Conservation (phyloP, 2,797 vertebrate genomes). For the Australoheros facetus region DNA sequence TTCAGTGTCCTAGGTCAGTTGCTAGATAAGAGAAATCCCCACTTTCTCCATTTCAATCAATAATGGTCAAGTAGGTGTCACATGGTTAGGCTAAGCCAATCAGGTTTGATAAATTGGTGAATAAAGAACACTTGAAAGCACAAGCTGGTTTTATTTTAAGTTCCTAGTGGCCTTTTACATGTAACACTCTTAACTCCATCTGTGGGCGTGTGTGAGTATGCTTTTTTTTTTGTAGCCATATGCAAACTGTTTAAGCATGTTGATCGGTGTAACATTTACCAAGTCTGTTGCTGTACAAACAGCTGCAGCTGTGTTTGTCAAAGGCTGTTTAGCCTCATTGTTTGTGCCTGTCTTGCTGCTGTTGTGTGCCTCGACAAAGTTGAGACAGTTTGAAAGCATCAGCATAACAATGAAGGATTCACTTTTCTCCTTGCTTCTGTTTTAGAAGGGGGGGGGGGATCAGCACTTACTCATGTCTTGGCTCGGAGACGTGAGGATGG, state of each 20-base stretch:
- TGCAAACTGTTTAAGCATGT: neutral
- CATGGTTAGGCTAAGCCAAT: too few relatives aligned
- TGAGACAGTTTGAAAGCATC: neutral
- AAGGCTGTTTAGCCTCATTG: conserved; percentile 4
- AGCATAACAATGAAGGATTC: neutral
- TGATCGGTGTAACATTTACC: neutral
- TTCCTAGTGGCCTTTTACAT: neutral
- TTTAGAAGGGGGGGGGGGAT: too few relatives aligned
- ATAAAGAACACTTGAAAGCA: neutral
- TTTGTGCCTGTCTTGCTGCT: conserved; percentile 8
- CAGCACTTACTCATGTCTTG: conserved; percentile 83
- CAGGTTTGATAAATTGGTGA: too few relatives aligned
- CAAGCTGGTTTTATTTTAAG: neutral
- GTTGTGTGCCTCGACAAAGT: neutral
- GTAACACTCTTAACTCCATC: neutral
- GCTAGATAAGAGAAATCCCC: too few relatives aligned
- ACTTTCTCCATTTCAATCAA: too few relatives aligned
- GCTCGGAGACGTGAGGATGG: conserved; percentile 84
- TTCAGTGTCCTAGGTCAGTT: too few relatives aligned
- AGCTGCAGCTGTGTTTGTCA: conserved; percentile 29
- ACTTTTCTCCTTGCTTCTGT: neutral
- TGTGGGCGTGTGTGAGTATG: neutral
- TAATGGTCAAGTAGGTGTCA: too few relatives aligned
- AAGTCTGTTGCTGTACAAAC: neutral
- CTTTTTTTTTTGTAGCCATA: neutral